Conservation (phyloP, 2,888 invertebrate species). For the Plagodis dolabraria region DNA sequence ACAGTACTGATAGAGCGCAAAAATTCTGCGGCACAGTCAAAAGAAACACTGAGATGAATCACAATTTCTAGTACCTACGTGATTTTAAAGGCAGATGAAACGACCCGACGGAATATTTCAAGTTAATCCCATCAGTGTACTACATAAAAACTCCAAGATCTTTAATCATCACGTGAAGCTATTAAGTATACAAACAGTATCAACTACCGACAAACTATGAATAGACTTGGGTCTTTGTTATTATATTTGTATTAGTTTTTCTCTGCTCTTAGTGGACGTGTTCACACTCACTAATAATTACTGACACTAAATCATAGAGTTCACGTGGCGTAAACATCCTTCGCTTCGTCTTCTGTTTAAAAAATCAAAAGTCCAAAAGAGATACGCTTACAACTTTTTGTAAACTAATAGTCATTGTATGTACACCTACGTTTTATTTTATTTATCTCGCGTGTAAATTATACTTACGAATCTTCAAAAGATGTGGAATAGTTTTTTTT, state of each 20-base stretch:
- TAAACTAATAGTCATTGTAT: conserved; percentile 79
- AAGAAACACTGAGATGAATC: conserved; percentile 17
- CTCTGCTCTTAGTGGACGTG: conserved; percentile 75
- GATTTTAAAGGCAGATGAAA: conserved; percentile 26
- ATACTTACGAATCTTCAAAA: no score
- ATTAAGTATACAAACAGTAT: conserved; percentile 62
- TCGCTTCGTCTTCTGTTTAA: conserved; percentile 67
- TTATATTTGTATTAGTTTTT: conserved; percentile 77
- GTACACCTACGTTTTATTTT: conserved; percentile 36
- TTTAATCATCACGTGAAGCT: conserved; percentile 55
- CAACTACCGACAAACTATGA: conserved; percentile 60
- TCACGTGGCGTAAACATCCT: conserved; percentile 81
- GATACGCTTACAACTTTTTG: conserved; percentile 75
- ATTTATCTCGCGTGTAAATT: no score
- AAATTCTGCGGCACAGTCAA: conserved; percentile 32
- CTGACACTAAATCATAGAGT: conserved; percentile 81
- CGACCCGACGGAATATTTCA: conserved; percentile 33
- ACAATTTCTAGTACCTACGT: conserved; percentile 26
- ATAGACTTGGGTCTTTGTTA: conserved; percentile 76
- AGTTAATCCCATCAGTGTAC: conserved; percentile 38
- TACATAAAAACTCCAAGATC: conserved; percentile 40
- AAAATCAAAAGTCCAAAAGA: conserved; percentile 68
- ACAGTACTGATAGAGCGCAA: conserved; percentile 35
- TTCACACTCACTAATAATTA: conserved; percentile 82
- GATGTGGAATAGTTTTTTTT: no score